These are phyloP conservation scores for Nipponia nippon DNA, from an alignment of 2,113 vertebrate genomes.

Conservation along the genomic window DNA sequence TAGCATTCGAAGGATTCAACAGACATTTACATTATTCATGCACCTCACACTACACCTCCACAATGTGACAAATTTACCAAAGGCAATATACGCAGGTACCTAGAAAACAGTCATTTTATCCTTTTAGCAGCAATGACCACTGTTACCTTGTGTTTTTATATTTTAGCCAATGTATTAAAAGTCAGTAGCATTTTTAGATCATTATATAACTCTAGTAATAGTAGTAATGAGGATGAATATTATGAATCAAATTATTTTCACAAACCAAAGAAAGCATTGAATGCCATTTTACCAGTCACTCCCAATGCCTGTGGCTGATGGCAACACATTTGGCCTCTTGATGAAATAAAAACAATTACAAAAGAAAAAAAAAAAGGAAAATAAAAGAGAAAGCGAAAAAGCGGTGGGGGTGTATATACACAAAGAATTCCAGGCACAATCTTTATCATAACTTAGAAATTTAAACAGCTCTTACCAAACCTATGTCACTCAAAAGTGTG, in stretches of 20 bases:
- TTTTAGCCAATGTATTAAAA: background rate
- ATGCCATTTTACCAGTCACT: background rate
- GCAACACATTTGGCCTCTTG: background rate
- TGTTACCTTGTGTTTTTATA: background rate
- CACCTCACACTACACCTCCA: background rate
- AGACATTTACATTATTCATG: background rate
- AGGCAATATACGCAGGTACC: background rate
- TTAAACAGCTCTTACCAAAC: background rate
- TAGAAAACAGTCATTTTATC: background rate
- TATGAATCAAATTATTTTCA: background rate
- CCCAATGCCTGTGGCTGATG: background rate
- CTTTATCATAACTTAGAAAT: background rate
- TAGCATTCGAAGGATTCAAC: background rate
- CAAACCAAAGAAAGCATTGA: background rate
- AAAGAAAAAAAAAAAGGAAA: background rate
- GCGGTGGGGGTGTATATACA: background rate
- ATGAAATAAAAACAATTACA: background rate
- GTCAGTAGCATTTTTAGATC: background rate
- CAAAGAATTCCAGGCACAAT: background rate
- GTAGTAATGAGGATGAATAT: background rate
- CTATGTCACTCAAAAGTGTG: background rate
- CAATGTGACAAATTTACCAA: background rate
- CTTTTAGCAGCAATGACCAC: background rate
- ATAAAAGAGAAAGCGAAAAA: background rate
- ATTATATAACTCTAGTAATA: background rate